phyloP scores from a whole-genome alignment of 2,797 vertebrate species.

The Brachyrhaphis roseni region DNA sequence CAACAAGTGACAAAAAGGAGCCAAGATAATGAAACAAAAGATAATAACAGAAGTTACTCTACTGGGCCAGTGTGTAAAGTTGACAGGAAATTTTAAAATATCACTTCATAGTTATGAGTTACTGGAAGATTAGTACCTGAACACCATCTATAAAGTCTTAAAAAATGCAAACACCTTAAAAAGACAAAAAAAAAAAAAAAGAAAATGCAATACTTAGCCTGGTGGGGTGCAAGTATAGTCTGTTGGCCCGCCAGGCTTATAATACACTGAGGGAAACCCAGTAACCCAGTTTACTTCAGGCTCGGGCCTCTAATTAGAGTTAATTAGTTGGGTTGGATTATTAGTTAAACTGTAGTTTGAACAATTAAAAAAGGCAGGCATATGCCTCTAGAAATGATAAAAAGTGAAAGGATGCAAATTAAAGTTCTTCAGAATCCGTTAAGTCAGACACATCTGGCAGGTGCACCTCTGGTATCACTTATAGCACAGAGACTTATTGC shows the following conservation, averaged over 20 bases:
- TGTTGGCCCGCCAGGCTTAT: too few species aligned
- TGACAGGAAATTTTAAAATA: too few species aligned
- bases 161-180: too few species aligned
- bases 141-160: too few species aligned
- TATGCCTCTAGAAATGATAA: background rate
- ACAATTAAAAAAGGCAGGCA: background rate
- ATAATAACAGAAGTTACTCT: background rate
- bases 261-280: too few species aligned
- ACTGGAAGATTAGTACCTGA: too few species aligned
- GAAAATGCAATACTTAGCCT: too few species aligned
- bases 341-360: background rate
- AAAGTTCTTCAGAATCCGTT: background rate
- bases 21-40: background rate
- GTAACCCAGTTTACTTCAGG: background rate
- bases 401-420: background rate
- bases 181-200: too few species aligned
- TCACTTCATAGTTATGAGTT: too few species aligned
- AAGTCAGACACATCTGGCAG: background rate
- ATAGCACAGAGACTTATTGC: too few species aligned
- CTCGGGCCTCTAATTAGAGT: background rate
- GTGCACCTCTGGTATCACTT: background rate
- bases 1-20: background rate
- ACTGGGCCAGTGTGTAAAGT: background rate
- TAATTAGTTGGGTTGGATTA: background rate
- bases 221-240: too few species aligned